Base-by-base conservation (phyloP, 2,888 invertebrate genomes). In the Rotaria macrura region DNA sequence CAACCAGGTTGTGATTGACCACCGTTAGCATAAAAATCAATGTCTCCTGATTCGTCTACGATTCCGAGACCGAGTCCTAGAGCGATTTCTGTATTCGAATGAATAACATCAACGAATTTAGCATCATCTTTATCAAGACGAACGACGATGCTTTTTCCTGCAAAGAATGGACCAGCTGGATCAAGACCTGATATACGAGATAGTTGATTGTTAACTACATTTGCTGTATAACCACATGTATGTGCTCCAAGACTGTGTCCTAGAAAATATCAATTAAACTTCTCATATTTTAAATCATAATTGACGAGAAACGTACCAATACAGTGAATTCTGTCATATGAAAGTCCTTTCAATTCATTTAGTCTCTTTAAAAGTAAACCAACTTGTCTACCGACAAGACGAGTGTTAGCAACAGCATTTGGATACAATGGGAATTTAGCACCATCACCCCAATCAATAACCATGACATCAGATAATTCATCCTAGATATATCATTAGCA, bases 21-120 rank as follows among this genome's bases (percentile, higher is more conserved):
- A 0, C 95, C 95, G 89, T 96, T 96, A 0, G 96, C 95, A 90
- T 94, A 96, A 91, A 95, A 96, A 90, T 96, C 96, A 10, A 95
- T 94, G 90, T 96, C 95, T 0, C 85, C 87, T 23, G 83, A 54
- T 49, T 84, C 85, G 40, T 57, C 84, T 17, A 29, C 34, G 34
- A 84, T 49, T 57, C 84, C 84, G 55, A 87, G 55, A 38, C 2
- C 84, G 57, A 83, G 84, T 20, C 83, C 74, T 2, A 84, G 40
- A 23, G 87, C 55, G 40, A 87, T 83, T 43, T 85, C 88, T 10
- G 89, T 89, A 85, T 89, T 88, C 4, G 89, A 89, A 87, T 90
- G 89, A 83, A 89, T 89, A 47, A 88, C 88, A 87, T 89, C 89
- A 40, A 90, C 90, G 85, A 89, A 89, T 74, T 86, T 85, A n/a